phyloP scores from a whole-genome alignment of 1,140 invertebrate genomes.

The Hormaphis cornu region DNA sequence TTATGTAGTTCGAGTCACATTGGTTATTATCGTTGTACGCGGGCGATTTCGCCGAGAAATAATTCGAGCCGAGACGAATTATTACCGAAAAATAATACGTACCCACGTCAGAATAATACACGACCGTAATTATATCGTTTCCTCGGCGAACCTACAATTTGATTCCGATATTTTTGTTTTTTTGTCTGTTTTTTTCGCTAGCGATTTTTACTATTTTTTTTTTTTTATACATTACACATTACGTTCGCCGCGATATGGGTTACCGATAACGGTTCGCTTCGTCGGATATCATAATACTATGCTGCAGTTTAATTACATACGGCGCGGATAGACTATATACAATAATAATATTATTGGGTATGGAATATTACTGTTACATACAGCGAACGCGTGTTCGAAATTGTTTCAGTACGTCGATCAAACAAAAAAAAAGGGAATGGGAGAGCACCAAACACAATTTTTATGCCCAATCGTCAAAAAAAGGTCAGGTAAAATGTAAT shows the following conservation, averaged over 20 bases:
- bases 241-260: not conserved
- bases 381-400: not conserved
- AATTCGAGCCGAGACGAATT: not conserved
- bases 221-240: not conserved
- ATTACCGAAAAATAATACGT: too few relatives aligned
- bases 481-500: too few relatives aligned
- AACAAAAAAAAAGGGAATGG: not conserved
- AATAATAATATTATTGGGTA: not conserved
- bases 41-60: constrained; percentile 2
- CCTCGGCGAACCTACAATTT: constrained; percentile 14
- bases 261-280: not conserved
- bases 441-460: too few relatives aligned
- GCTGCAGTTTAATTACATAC: constrained; percentile 1
- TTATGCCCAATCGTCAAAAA: too few relatives aligned
- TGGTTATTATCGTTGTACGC: too few relatives aligned
- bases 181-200: not conserved
- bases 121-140: constrained; percentile 5
- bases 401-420: not conserved
- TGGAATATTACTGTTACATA: not conserved
- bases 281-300: too few relatives aligned
- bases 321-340: not conserved
- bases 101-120: not conserved
- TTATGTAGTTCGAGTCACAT: not conserved
- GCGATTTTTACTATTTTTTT: not conserved
- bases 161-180: not conserved